Evolutionary conservation across 2,888 invertebrate species (phyloP), one percentile per base, ranked within the genome.

Genomic region (Choristoneura rosaceana): DNA sequence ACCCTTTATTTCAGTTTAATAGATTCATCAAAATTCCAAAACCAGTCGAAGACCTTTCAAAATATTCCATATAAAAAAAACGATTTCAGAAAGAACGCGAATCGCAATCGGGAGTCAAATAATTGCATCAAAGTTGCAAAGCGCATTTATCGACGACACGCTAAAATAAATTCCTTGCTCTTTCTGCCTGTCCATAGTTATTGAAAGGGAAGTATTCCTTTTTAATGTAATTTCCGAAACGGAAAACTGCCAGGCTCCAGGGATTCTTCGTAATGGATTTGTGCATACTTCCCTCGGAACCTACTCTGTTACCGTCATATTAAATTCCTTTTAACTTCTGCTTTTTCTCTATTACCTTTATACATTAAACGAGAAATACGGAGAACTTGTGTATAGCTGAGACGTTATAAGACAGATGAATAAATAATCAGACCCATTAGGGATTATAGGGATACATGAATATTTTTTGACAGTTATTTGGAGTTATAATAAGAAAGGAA

Each of bases 181-280:
- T 85, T 84, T 81, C 79, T 80, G 84, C 14, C 81, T 81, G 83
- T 84, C 84, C 84, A 83, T 81, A 86, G 86, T 85, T 90, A 89
- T 86, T 85, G 87, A 81, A 82, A 78, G 80, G 86, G 83, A 90
- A 89, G 91, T 92, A 92, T 92, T 88, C 89, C 88, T 86, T 90
- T 90, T 92, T 92, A 92, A 93, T 88, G 88, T 90, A 91, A 93
- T 93, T 92, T 93, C 92, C 92, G 89, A 90, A 91, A 87, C 89
- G 91, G 89, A 88, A 89, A 87, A 82, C 85, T 79, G 80, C 81
- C 80, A 76, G 77, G 73, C 82, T 87, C 90, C 87, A 75, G 91
- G 90, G 92, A 90, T 81, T 84, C 82, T 79, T 78, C 86, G 91
- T 92, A 92, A 92, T 91, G 92, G 92, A 91, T 91, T 89, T 85